Base-by-base conservation (phyloP, 2,888 invertebrate genomes). In the Mayetiola destructor region DNA sequence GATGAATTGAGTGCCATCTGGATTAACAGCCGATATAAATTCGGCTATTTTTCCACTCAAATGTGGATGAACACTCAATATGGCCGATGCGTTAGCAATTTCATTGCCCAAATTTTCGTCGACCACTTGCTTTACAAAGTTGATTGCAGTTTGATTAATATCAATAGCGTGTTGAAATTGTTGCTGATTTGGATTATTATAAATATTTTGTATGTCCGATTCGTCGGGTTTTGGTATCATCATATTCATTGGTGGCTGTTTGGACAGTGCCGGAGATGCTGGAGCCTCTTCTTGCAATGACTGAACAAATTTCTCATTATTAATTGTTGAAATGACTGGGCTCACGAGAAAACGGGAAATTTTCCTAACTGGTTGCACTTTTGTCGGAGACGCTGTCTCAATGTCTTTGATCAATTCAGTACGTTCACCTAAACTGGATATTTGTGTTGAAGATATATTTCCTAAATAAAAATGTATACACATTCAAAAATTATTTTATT, bases 271-370 rank as follows among this genome's bases (percentile, higher is more conserved):
- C n/a, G 48, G 48, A 2, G 48, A 48, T 48, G 23, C 27, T 1
- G n/a, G 3, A 8, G n/a, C n/a, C 48, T 23, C 27, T n/a, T 48
- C 48, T n/a, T 27, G 9, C 27, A 48, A 3, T n/a, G 6, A 23
- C 12, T 42, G 42, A 3, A 42, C 23, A 48, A 14, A n/a, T 6
- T 27, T 57, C 30, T 56, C 52, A 20, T 37, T 40, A 29, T 14
- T 42, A 58, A 55, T 53, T 18, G 58, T 59, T 65, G 81, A 82
- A 32, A 84, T 76, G 1, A 88, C 87, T 21, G 88, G 87, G 69
- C 87, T 88, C 63, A 88, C 87, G 67, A 87, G 77, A 72, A 88
- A 88, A 58, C 88, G 75, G 30, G 88, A 88, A 64, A 88, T 84
- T 69, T 88, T 88, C 59, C 87, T 75, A 39, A 77, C 76, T 54